Evolutionary conservation across 2,888 invertebrate species (phyloP).

Genomic region (Pteria penguin): DNA sequence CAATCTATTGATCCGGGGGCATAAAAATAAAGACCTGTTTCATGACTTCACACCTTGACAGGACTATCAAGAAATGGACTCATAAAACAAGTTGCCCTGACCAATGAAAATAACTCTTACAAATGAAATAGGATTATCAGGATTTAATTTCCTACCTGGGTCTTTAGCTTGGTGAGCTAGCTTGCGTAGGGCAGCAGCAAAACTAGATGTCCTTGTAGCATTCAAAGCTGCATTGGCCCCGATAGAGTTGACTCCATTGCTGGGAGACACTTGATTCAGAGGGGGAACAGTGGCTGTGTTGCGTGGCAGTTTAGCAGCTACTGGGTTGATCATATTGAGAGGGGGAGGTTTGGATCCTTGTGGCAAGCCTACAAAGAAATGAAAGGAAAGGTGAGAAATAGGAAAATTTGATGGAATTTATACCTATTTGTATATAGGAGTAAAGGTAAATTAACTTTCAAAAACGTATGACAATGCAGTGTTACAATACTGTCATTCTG

Average conservation of each 20-base stretch:
- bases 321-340: conserved; percentile 73
- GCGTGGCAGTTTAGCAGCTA: conserved; percentile 66
- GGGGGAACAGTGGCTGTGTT: conserved; percentile 80
- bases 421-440: not conserved
- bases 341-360: conserved; percentile 75
- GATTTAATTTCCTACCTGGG: conserved; percentile 68
- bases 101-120: too few species aligned
- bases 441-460: not conserved
- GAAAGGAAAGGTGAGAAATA: not conserved
- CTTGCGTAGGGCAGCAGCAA: conserved; percentile 94
- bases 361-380: conserved; percentile 30
- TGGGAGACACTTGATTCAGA: conserved; percentile 77
- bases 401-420: not conserved
- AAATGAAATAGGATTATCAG: too few species aligned
- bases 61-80: too few species aligned
- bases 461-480: too few species aligned
- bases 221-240: conserved; percentile 72
- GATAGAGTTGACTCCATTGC: conserved; percentile 65
- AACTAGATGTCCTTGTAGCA: conserved; percentile 83
- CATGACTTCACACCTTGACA: too few species aligned
- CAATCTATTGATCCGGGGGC: too few species aligned
- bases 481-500: too few species aligned
- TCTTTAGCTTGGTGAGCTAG: conserved; percentile 92
- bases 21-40: too few species aligned
- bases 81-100: too few species aligned